phyloP scores from a whole-genome alignment of 2,797 vertebrate species.

The Melanotaenia boesemani region DNA sequence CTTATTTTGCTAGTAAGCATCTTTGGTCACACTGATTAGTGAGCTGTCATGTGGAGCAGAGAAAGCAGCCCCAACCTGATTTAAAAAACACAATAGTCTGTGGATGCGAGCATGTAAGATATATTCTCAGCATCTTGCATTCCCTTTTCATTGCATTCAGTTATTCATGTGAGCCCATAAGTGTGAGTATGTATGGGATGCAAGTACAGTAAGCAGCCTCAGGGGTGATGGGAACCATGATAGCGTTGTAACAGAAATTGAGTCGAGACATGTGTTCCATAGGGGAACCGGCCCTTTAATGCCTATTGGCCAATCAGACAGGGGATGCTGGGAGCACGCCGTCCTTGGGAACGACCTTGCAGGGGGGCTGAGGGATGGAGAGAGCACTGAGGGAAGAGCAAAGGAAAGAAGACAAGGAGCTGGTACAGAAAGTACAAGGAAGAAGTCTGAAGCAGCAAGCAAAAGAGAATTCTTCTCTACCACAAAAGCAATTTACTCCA shows the following conservation, averaged over 20 bases:
- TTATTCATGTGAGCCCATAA: constrained; percentile 29
- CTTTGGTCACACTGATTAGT: constrained; percentile 52
- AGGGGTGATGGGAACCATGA: constrained; percentile 56
- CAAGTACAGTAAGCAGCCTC: constrained; percentile 56
- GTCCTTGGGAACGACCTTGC: constrained; percentile 88
- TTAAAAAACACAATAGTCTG: constrained; percentile 25
- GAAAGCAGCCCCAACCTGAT: constrained; percentile 28
- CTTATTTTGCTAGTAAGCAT: constrained; percentile 36
- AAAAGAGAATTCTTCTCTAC: constrained; percentile 11
- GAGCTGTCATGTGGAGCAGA: constrained; percentile 33
- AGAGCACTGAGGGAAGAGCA: constrained; percentile 47
- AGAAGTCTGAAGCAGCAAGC: constrained; percentile 14
- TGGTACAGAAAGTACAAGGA: constrained; percentile 25
- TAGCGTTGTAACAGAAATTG: constrained; percentile 49
- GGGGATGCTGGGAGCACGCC: constrained; percentile 75
- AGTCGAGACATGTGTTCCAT: constrained; percentile 67
- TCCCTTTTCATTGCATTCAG: constrained; percentile 27
- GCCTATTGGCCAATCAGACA: constrained; percentile 78
- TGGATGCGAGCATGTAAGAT: constrained; percentile 28
- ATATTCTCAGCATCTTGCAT: constrained; percentile 47
- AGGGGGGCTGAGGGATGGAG: constrained; percentile 68
- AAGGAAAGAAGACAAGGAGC: constrained; percentile 40
- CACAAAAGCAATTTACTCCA: constrained; percentile 18
- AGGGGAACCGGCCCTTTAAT: constrained; percentile 84
- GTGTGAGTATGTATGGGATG: constrained; percentile 30